Conservation (phyloP, 1,140 invertebrate species). For the Venustaconcha ellipsiformis region DNA sequence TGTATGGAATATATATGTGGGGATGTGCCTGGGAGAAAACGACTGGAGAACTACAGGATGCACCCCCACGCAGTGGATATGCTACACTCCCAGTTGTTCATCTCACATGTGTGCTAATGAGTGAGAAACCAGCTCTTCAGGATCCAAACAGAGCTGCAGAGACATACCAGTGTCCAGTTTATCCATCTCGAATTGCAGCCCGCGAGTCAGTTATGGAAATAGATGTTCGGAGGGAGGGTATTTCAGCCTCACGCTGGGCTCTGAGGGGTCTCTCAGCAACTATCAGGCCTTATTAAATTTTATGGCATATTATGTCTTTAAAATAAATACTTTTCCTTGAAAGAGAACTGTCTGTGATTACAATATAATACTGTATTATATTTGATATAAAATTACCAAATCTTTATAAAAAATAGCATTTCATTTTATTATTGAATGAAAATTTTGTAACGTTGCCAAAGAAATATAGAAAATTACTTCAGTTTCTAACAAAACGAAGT, state of each 20-base stretch:
- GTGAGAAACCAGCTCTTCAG: constrained; percentile 60
- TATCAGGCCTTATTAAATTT: constrained; percentile 59
- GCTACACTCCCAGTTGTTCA: constrained; percentile 66
- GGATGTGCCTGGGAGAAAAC: constrained; percentile 69
- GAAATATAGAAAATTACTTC: no score
- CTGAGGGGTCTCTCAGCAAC: constrained; percentile 67
- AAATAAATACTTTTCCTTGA: no score
- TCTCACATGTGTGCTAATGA: constrained; percentile 64
- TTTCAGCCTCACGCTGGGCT: constrained; percentile 63
- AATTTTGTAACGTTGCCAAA: no score
- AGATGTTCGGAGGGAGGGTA: constrained; percentile 62
- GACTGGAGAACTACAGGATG: constrained; percentile 65
- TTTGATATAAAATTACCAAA: no score
- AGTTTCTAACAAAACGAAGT: no score
- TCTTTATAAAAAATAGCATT: no score
- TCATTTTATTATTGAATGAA: no score
- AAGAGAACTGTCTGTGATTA: no score
- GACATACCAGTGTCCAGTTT: constrained; percentile 65
- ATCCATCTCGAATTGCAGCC: constrained; percentile 55
- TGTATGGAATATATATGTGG: constrained; percentile 68
- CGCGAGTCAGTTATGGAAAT: constrained; percentile 65
- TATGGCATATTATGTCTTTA: no score
- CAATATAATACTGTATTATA: no score
- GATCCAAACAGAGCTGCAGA: constrained; percentile 54
- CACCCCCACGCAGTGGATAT: constrained; percentile 56